These are phyloP conservation scores for Aurelia sp. DNA, from an alignment of 30 jellyfish, hydroid and myxozoan species.

Conservation along the genomic window DNA sequence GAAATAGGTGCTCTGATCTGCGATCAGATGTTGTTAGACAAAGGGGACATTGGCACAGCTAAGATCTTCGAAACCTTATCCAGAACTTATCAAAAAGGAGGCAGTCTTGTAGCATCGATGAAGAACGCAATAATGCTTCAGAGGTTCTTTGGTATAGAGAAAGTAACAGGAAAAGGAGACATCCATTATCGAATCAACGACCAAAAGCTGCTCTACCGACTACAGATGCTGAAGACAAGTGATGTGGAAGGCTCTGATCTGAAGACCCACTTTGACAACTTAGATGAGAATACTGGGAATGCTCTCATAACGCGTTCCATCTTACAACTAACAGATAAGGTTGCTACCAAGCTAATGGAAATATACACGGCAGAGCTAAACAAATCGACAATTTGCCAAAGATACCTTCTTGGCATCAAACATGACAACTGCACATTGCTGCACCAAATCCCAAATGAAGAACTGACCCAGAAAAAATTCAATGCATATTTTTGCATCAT, in stretches of 20 bases:
- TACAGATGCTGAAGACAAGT: background rate
- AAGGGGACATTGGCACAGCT: constrained; percentile 7
- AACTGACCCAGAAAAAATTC: background rate
- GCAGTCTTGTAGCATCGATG: background rate
- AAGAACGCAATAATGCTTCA: constrained; percentile 28
- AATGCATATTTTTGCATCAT: constrained; percentile 39
- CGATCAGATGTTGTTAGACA: background rate
- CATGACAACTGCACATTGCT: constrained; percentile 23
- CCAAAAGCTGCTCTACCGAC: constrained; percentile 14
- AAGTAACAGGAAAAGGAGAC: constrained; percentile 8
- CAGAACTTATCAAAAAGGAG: constrained; percentile 12
- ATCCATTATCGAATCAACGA: constrained; percentile 2
- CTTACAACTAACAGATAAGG: background rate
- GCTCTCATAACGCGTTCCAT: constrained; percentile 2
- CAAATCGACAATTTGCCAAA: background rate
- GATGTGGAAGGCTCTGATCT: background rate
- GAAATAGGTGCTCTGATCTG: constrained; percentile 18
- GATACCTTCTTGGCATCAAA: constrained; percentile 17
- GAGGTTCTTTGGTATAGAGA: constrained; percentile 39
- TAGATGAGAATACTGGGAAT: constrained; percentile 22
- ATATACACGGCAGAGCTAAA: constrained; percentile 5
- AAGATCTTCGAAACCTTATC: constrained; percentile 8
- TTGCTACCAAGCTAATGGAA: constrained; percentile 13
- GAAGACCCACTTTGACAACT: constrained; percentile 5
- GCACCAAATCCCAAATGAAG: constrained; percentile 27